Percentiles rank a stretch among this genome's conserved stretches.
Conservation (phyloP, 2,888 invertebrate species). For the Scaptomyza cyrtandrae region DNA sequence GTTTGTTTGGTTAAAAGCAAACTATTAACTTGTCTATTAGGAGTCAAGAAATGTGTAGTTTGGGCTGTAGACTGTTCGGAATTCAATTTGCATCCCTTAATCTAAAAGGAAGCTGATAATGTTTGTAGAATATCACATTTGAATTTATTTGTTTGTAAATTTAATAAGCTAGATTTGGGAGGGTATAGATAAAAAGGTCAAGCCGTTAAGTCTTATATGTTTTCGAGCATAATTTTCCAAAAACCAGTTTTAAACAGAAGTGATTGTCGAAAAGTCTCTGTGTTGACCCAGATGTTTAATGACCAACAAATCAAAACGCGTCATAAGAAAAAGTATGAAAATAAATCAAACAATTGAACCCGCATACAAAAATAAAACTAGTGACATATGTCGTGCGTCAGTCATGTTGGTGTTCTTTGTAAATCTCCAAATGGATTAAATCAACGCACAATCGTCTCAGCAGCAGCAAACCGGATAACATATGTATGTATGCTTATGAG, state of each 20-base stretch:
- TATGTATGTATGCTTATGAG: not conserved
- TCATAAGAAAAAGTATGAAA: not conserved
- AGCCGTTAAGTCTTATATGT: not conserved
- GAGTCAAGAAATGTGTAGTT: not conserved
- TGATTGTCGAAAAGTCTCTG: not conserved
- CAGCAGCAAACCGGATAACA: conserved; percentile 13
- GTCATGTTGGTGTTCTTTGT: conserved; percentile 10
- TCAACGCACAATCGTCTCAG: conserved; percentile 1
- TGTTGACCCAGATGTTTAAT: conserved; percentile 1
- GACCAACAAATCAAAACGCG: not conserved
- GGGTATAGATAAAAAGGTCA: not conserved
- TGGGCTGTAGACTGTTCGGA: not conserved
- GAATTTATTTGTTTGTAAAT: not conserved
- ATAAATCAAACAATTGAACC: not conserved
- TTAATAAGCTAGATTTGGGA: not conserved
- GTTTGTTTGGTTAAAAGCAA: not conserved
- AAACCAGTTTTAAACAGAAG: not conserved
- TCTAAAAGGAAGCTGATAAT: not conserved
- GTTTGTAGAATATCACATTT: not conserved
- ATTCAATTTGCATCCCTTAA: conserved; percentile 1
- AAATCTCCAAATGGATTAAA: conserved; percentile 5
- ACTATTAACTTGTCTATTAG: conserved; percentile 40
- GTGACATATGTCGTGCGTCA: conserved; percentile 5
- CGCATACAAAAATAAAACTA: not conserved
- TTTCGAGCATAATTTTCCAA: not conserved